phyloP scores from a whole-genome alignment of 2,797 vertebrate genomes.

The Galagoides demidoff region DNA sequence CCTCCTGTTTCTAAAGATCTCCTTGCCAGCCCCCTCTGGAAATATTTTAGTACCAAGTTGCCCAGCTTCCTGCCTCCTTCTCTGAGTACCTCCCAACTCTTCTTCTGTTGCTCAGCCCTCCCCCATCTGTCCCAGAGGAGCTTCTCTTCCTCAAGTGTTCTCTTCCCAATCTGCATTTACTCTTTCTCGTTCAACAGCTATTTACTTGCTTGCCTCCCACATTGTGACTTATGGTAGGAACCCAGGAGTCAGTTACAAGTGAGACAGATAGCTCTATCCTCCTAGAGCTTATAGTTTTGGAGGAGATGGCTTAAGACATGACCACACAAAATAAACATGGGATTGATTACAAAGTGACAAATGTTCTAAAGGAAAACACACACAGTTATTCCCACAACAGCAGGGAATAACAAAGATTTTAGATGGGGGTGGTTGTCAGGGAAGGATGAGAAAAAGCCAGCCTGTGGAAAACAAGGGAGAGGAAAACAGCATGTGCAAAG shows the following conservation, averaged over 20 bases:
- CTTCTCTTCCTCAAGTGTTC: neutral
- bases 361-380: neutral
- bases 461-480: neutral
- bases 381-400: neutral
- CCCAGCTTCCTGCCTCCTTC: neutral
- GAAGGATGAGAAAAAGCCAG: neutral
- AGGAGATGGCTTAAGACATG: slow-evolving; percentile 3
- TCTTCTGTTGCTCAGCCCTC: neutral
- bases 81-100: neutral
- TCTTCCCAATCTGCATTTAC: neutral
- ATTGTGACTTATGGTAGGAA: neutral
- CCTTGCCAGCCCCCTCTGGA: neutral
- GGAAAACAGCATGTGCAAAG: neutral
- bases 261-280: neutral
- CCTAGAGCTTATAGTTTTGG: neutral
- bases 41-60: neutral
- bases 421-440: neutral
- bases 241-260: neutral
- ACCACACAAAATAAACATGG: neutral
- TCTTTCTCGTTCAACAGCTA: neutral
- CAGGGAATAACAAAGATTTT: neutral
- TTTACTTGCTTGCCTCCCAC: neutral
- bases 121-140: neutral
- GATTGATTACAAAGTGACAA: neutral
- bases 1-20: neutral